These are phyloP conservation scores for Poeciliopsis presidionis DNA, from an alignment of 2,797 vertebrate genomes.

Conservation along the genomic window DNA sequence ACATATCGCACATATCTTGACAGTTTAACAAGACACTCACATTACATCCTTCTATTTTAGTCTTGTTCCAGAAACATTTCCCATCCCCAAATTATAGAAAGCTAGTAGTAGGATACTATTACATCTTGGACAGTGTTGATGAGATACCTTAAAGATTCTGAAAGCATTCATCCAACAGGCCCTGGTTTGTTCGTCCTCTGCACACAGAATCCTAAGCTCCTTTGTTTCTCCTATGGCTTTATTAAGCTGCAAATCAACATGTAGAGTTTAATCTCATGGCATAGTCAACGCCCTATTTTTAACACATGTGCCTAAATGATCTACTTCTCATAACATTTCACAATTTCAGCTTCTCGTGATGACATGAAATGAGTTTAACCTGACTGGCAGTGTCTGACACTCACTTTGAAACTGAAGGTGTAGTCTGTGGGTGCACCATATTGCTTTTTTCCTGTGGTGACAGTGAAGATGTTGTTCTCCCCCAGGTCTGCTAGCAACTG, in stretches of 20 bases:
- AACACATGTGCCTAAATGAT: background rate
- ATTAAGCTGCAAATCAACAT: slow-evolving; percentile 84
- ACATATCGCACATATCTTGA: background rate
- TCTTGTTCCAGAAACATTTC: background rate
- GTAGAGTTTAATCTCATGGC: background rate
- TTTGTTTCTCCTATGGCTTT: slow-evolving; percentile 89
- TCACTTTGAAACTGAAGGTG: slow-evolving; percentile 96
- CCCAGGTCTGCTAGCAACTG: slow-evolving; percentile 94
- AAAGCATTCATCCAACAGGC: slow-evolving; percentile 96
- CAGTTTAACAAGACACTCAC: background rate
- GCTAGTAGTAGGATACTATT: background rate
- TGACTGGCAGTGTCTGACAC: slow-evolving; percentile 24
- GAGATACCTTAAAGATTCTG: slow-evolving; percentile 92
- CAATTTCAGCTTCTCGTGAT: slow-evolving; percentile 9
- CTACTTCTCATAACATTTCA: slow-evolving; percentile 19
- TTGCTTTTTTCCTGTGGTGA: slow-evolving; percentile 90
- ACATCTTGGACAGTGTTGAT: background rate
- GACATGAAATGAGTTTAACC: slow-evolving; percentile 16
- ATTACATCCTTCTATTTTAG: background rate
- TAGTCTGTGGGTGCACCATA: slow-evolving; percentile 93
- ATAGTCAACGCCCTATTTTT: background rate
- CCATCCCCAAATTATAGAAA: background rate
- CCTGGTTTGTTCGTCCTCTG: slow-evolving; percentile 93
- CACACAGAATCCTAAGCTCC: slow-evolving; percentile 93
- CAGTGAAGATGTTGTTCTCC: slow-evolving; percentile 91